phyloP scores from a whole-genome alignment of 1,140 invertebrate genomes.

The Drosophila pachea region DNA sequence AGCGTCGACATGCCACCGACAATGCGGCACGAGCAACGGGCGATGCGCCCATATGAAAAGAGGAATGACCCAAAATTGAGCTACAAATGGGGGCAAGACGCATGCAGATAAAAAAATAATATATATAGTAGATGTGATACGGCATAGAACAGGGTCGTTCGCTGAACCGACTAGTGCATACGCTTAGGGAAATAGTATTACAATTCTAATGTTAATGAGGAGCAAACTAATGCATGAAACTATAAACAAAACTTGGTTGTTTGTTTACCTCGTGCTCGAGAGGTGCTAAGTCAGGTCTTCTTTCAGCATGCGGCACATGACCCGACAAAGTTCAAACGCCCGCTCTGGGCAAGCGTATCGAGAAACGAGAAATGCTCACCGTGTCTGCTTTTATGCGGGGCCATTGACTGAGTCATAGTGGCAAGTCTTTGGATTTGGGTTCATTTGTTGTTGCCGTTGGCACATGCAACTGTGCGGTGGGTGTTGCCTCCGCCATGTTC shows the following conservation, averaged over 20 bases:
- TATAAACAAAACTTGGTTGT: neutral
- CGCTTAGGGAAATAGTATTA: constrained; percentile 2
- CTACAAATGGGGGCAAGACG: constrained; percentile 57
- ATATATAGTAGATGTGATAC: neutral
- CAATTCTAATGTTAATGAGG: neutral
- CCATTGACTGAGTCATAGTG: constrained; percentile 30
- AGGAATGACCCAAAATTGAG: constrained; percentile 70
- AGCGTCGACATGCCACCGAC: constrained; percentile 30
- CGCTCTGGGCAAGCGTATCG: neutral
- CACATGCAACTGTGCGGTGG: constrained; percentile 24
- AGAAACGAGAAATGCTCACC: neutral
- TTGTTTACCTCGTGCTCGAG: neutral
- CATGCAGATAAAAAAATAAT: constrained; percentile 20
- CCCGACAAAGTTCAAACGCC: too few relatives aligned
- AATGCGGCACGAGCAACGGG: constrained; percentile 34
- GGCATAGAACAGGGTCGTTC: neutral
- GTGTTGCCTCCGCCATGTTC: constrained; percentile 21
- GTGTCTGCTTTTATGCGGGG: constrained; percentile 16
- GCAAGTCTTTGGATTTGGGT: constrained; percentile 30
- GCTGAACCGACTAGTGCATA: constrained; percentile 6
- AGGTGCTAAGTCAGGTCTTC: too few relatives aligned
- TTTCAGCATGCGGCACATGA: too few relatives aligned
- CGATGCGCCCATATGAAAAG: constrained; percentile 45
- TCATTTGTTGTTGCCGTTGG: constrained; percentile 10
- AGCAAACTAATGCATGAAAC: neutral